Evolutionary conservation across 1,140 invertebrate genomes (phyloP), one percentile per base, ranked within the genome.

Genomic region (Bilobella aurantiaca): DNA sequence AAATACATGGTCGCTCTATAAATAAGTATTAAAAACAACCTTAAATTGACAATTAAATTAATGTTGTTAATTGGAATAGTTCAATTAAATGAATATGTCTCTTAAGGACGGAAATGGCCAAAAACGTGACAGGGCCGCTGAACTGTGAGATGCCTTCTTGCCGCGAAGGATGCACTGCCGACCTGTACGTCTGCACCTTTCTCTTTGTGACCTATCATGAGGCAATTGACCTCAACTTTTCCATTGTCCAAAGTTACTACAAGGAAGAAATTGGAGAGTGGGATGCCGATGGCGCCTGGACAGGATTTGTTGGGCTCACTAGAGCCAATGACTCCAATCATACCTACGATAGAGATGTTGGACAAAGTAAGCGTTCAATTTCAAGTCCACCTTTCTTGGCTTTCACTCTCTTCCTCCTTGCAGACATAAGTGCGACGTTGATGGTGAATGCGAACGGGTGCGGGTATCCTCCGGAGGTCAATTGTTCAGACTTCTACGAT

Each of bases 131-230:
- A 16, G 90, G 71, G 79, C 86, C 42, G 80, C 83, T 37, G 87
- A 89, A 0, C 79, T 91, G 42, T 86, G 87, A 76, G 90, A 91
- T 76, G 91, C 90, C 77, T 86, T 90, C 88, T 0, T 93, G 90
- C 72, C 81, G 89, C 37, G 89, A 91, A 77, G 90, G 90, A 5
- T 93, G 90, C 77, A 92, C 90, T 46, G 89, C 86, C 73, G 89
- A 91, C 78, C 83, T 90, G 53, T 92, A 90, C 78, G 82, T 84
- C 66, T 93, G 90, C 77, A 89, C 87, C 8, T 89, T 91, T 76
- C 85, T 93, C 63, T 90, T 89, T 78, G 89, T 92, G 59, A 86
- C 84, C 70, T 92, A 90, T 73, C 82, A n/a, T 21, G 30, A 62
- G 23, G 34, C 23, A 3, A 14, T 5, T 18, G 49, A 23, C 3